A percentile compares a stretch with the other conserved stretches of the same genome.
These are phyloP conservation scores for Sarcophaga peregrina DNA, from an alignment of 1,140 invertebrate species.

Conservation along the genomic window DNA sequence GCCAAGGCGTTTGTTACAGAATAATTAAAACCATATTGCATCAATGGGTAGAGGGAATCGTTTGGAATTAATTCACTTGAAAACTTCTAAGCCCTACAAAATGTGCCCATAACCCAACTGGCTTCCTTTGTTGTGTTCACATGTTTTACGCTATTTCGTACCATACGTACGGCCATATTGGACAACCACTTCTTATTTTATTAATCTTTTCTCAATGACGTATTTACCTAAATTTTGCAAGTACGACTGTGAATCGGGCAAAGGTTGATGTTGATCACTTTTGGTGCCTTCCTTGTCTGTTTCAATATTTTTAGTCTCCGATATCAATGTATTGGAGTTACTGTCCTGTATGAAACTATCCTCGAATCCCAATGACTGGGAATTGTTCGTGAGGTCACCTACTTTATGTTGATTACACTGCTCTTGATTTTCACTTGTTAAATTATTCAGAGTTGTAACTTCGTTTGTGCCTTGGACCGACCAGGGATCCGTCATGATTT, in stretches of 20 bases:
- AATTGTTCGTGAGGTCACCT: neutral
- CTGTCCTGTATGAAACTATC: constrained; percentile 65
- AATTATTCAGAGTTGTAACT: neutral
- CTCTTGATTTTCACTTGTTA: neutral
- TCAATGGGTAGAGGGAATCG: too few relatives aligned
- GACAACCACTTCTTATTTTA: too few relatives aligned
- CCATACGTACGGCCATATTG: too few relatives aligned
- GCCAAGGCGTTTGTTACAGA: too few relatives aligned
- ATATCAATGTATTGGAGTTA: constrained; percentile 23
- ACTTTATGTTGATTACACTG: neutral
- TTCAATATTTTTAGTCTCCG: neutral
- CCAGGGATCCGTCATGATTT: constrained; percentile 50
- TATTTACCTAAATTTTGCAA: constrained; percentile 55
- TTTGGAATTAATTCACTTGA: too few relatives aligned
- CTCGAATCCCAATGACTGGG: constrained; percentile 60
- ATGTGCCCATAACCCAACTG: too few relatives aligned
- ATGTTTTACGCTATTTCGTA: too few relatives aligned
- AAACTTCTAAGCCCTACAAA: too few relatives aligned
- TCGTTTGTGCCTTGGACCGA: constrained; percentile 42
- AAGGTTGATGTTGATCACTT: constrained; percentile 47
- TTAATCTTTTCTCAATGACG: neutral
- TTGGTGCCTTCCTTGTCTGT: neutral
- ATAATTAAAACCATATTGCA: too few relatives aligned
- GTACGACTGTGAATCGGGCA: constrained; percentile 64
- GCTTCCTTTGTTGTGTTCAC: too few relatives aligned